Conservation (phyloP, 2,888 invertebrate genomes). For the Horisme vitalbata region DNA sequence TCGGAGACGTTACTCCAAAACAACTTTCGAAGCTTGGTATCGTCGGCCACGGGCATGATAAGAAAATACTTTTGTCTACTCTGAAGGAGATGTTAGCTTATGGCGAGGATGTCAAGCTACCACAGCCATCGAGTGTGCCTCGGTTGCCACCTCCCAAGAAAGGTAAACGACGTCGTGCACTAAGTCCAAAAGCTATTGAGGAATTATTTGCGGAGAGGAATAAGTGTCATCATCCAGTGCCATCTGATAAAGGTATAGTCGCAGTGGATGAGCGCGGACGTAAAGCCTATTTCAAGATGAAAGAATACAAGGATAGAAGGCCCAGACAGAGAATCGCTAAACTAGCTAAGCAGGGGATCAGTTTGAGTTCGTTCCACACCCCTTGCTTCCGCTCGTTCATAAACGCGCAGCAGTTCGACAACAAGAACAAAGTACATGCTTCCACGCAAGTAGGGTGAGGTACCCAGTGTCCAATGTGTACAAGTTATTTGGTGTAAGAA, state of each 20-base stretch:
- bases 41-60: conserved; percentile 69
- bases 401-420: conserved; percentile 50
- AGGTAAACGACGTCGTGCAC: conserved; percentile 23
- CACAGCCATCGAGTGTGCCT: conserved; percentile 48
- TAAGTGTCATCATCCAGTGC: conserved; percentile 58
- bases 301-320: conserved; percentile 47
- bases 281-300: conserved; percentile 61
- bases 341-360: conserved; percentile 58
- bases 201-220: conserved; percentile 36
- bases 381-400: conserved; percentile 72
- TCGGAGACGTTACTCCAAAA: conserved; percentile 60
- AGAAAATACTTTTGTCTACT: conserved; percentile 53
- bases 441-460: conserved; percentile 9
- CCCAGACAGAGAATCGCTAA: conserved; percentile 50
- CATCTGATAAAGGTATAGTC: conserved; percentile 63
- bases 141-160: conserved; percentile 36
- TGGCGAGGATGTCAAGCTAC: conserved; percentile 59
- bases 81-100: conserved; percentile 54
- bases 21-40: conserved; percentile 66
- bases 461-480: conserved; percentile 31
- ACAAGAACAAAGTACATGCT: too few species aligned
- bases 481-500: conserved; percentile 42
- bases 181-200: conserved; percentile 6
- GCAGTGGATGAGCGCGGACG: conserved; percentile 58
- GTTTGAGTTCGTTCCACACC: conserved; percentile 68